Conservation (phyloP, 2,888 invertebrate species). For the Andrena fulva region DNA sequence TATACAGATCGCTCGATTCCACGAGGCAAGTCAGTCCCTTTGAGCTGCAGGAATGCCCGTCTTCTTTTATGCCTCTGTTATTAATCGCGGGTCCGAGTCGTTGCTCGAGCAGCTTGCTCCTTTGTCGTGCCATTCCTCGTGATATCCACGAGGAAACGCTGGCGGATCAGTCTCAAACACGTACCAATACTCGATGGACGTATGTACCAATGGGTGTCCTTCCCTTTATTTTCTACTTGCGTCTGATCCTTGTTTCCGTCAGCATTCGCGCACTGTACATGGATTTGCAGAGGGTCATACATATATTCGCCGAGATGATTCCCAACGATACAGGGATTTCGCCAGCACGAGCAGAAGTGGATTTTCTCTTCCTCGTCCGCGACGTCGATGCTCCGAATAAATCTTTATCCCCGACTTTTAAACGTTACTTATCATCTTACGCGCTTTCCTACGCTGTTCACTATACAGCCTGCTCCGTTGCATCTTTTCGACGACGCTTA, state of each 20-base stretch:
- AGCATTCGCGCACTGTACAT: constrained; percentile 48
- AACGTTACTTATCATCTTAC: constrained; percentile 55
- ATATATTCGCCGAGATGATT: constrained; percentile 37
- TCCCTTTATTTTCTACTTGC: constrained; percentile 62
- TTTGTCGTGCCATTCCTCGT: constrained; percentile 47
- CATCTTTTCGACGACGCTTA: not conserved
- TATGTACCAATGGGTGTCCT: constrained; percentile 23
- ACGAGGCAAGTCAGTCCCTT: constrained; percentile 4
- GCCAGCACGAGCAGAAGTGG: constrained; percentile 39
- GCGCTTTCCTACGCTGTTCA: not conserved
- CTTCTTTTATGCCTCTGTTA: constrained; percentile 40
- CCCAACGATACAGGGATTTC: constrained; percentile 40
- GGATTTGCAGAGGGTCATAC: constrained; percentile 5
- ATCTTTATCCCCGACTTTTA: constrained; percentile 47
- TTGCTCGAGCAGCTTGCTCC: constrained; percentile 26
- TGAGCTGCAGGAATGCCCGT: constrained; percentile 13
- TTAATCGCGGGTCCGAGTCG: constrained; percentile 49
- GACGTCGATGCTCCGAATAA: constrained; percentile 45
- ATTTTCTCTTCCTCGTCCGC: constrained; percentile 28
- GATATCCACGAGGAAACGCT: constrained; percentile 45
- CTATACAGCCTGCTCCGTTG: not conserved
- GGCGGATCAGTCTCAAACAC: constrained; percentile 48
- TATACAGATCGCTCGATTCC: not conserved
- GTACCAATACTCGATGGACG: constrained; percentile 29
- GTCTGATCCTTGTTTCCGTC: constrained; percentile 65